These are phyloP conservation scores for Psittacula cyanocephala DNA, from an alignment of 2,113 vertebrate genomes.

Conservation along the genomic window DNA sequence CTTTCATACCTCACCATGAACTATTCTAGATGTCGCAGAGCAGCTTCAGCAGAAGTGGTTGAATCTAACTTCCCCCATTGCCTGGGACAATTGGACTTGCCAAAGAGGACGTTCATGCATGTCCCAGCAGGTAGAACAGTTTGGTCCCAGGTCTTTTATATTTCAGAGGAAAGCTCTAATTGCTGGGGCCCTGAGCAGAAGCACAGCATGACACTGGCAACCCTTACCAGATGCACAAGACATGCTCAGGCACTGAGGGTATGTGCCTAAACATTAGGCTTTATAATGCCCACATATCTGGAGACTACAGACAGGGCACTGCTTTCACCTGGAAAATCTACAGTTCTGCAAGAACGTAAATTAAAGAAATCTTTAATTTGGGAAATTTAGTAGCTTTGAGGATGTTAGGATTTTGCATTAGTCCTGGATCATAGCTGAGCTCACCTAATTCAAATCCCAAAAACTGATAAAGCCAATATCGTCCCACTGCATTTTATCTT, in stretches of 20 bases:
- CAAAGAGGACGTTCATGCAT: not conserved
- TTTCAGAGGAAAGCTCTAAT: not conserved
- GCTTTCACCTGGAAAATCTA: not conserved
- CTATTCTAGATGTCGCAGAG: not conserved
- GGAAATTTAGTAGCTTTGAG: not conserved
- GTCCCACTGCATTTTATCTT: not conserved
- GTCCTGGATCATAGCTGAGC: not conserved
- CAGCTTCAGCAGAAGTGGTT: not conserved
- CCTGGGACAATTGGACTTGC: not conserved
- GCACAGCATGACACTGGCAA: not conserved
- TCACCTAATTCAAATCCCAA: not conserved
- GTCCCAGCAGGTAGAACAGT: not conserved
- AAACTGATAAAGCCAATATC: not conserved
- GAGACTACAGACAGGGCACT: not conserved
- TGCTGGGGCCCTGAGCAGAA: not conserved
- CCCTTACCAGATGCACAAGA: not conserved
- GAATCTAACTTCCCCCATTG: not conserved
- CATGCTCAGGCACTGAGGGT: not conserved
- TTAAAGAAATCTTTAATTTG: not conserved
- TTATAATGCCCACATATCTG: not conserved
- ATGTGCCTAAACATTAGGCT: not conserved
- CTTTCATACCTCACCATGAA: not conserved
- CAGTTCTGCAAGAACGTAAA: not conserved
- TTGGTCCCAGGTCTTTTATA: not conserved
- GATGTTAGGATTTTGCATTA: not conserved